Base-by-base conservation (phyloP, 2,888 invertebrate species). In the Esperia sulphurella region DNA sequence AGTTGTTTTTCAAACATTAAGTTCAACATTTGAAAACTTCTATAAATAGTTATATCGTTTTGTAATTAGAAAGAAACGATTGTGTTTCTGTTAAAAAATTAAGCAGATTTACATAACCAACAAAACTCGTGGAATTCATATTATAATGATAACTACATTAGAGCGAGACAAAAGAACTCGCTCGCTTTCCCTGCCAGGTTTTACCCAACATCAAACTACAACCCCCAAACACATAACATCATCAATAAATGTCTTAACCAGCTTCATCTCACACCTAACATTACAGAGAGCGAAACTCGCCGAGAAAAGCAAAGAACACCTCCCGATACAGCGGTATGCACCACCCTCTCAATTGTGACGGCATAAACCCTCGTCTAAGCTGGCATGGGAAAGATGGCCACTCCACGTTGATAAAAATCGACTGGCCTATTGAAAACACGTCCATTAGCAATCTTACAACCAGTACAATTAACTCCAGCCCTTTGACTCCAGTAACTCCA, bases 281-380 rank as follows among this genome's bases (percentile, higher is more conserved):
- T 80, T 78, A 14, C 86, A 90, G 90, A 75, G 90, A 90, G 45
- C 58, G 90, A 3, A 78, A 72, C 52, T 90, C 90, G 3, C 90
- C 90, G 9, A 70, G 89, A 35, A 90, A 89, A 61, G 58, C 71
- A 1, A 87, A 80, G 68, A 62, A 63, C 29, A 49, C 77, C 0
- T 57, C 71, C 0, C 71, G 90, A 3, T 85, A 85, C 71, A 87
- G 83, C 63, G 81, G 76, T 9, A 58, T 85, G 49, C 82, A 87
- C 49, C 74, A 78, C 6, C 70, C 81, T 0, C 55, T 70, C 3
- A 48, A 35, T 7, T 3, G 6, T 4, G 39, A 13, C 29, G 12
- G 3, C 1, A 67, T 68, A 1, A 62, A 66, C 51, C 53, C 69
- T 0, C 54, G 88, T 1, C 71, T 88, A 1, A 84, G 81, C 12